Evolutionary conservation across 2,888 invertebrate species (phyloP).

Genomic region (Drosophila mercatorum): DNA sequence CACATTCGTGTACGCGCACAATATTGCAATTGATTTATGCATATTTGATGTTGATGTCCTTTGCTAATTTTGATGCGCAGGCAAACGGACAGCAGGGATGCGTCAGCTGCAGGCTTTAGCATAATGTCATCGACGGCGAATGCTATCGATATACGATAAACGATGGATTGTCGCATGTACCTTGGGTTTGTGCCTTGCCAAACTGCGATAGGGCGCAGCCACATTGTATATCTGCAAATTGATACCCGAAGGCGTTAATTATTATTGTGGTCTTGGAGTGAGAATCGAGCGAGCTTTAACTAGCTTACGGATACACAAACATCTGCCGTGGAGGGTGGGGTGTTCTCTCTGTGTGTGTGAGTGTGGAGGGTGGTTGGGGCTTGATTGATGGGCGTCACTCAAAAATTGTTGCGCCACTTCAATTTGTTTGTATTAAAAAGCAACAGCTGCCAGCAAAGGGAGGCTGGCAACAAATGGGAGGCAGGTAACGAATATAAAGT

Average conservation of each 20-base stretch:
- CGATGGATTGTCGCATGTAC: conserved; percentile 54
- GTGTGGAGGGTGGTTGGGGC: background rate
- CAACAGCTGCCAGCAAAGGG: conserved; percentile 15
- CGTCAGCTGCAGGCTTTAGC: background rate
- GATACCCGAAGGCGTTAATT: conserved; percentile 68
- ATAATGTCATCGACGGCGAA: background rate
- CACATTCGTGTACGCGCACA: background rate
- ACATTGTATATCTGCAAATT: conserved; percentile 83
- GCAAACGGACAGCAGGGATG: background rate
- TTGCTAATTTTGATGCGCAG: conserved; percentile 7
- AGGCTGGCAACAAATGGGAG: conserved; percentile 33
- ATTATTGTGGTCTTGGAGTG: conserved; percentile 20
- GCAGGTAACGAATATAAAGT: conserved; percentile 27
- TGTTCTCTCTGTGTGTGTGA: background rate
- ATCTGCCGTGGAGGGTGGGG: background rate
- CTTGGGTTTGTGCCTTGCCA: conserved; percentile 82
- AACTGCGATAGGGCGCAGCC: conserved; percentile 83
- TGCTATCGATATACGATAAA: conserved; percentile 8
- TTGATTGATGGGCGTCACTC: conserved; percentile 64
- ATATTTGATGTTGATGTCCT: conserved; percentile 42
- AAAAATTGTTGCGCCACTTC: conserved; percentile 53
- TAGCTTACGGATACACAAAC: conserved; percentile 23
- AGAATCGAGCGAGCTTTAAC: conserved; percentile 27
- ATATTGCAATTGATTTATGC: conserved; percentile 57
- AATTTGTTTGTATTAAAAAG: conserved; percentile 63